These are phyloP conservation scores for Crotalus helleri DNA, from an alignment of 2,113 vertebrate species.

Conservation along the genomic window DNA sequence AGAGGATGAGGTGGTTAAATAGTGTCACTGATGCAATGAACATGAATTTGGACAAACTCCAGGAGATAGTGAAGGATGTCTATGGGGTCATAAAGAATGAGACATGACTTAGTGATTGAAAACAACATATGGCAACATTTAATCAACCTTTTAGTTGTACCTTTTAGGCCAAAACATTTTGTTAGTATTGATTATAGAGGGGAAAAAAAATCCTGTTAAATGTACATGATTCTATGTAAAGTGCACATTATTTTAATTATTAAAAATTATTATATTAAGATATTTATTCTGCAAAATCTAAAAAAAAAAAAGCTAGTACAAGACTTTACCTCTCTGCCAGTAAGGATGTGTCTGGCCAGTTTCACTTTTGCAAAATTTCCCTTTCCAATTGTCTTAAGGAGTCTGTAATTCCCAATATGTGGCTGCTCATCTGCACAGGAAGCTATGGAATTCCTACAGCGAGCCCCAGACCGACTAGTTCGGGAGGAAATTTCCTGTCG, in stretches of 20 bases:
- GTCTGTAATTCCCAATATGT: slow-evolving; percentile 93
- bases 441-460: slow-evolving; percentile 85
- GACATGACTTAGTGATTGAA: not conserved
- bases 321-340: slow-evolving; percentile 91
- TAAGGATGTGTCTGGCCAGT: slow-evolving; percentile 93
- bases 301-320: not conserved
- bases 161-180: not conserved
- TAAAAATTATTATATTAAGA: not conserved
- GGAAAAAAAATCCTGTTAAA: not conserved
- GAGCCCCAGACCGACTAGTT: slow-evolving; percentile 81
- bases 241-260: not conserved
- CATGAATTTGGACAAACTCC: not conserved
- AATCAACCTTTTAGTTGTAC: not conserved
- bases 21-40: not conserved
- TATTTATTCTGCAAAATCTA: not conserved
- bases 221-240: not conserved
- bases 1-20: not conserved
- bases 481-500: slow-evolving; percentile 85
- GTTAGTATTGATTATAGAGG: not conserved
- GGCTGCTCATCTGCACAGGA: slow-evolving; percentile 89
- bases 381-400: slow-evolving; percentile 97
- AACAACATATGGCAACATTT: not conserved
- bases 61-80: not conserved
- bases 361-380: slow-evolving; percentile 99
- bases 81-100: not conserved